A percentile compares a stretch with the other conserved stretches of the same genome.
Evolutionary conservation across 1,140 invertebrate species (phyloP).

Genomic region (Cydia pomonella): DNA sequence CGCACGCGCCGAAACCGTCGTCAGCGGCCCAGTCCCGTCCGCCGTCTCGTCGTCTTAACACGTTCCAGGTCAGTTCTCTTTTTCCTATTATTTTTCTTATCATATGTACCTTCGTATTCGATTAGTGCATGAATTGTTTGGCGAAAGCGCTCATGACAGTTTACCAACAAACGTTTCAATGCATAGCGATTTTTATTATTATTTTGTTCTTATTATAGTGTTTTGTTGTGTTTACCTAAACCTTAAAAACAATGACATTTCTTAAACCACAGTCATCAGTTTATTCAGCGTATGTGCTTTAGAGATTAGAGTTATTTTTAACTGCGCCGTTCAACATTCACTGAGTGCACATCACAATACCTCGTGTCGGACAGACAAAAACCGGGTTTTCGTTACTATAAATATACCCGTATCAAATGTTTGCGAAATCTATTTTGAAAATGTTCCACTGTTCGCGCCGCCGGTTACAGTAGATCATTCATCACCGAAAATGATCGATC

Average conservation of each 20-base stretch:
- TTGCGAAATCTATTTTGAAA: conserved; percentile 77
- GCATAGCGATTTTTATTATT: conserved; percentile 52
- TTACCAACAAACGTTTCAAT: conserved; percentile 9
- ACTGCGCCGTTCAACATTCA: conserved; percentile 56
- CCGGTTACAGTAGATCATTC: conserved; percentile 42
- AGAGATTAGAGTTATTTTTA: conserved; percentile 60
- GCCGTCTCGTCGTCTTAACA: conserved; percentile 63
- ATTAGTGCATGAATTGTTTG: conserved; percentile 19
- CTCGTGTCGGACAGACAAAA: conserved; percentile 65
- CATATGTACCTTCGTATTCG: conserved; percentile 32
- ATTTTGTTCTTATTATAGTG: conserved; percentile 41
- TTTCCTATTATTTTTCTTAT: conserved; percentile 41
- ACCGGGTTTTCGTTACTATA: conserved; percentile 77
- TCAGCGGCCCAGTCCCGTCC: conserved; percentile 63
- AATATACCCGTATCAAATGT: conserved; percentile 78
- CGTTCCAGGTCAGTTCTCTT: conserved; percentile 68
- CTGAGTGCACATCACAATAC: conserved; percentile 71
- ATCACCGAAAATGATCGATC: conserved; percentile 42
- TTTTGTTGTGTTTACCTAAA: conserved; percentile 39
- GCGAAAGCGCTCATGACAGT: conserved; percentile 13
- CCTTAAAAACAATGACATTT: conserved; percentile 8
- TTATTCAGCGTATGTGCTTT: conserved; percentile 34
- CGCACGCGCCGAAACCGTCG: conserved; percentile 49
- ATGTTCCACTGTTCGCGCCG: conserved; percentile 60
- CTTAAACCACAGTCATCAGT: neutral